A percentile compares a stretch with the other conserved stretches of the same genome.
Conservation (phyloP, 2,113 vertebrate species). For the Henicopernis longicauda region DNA sequence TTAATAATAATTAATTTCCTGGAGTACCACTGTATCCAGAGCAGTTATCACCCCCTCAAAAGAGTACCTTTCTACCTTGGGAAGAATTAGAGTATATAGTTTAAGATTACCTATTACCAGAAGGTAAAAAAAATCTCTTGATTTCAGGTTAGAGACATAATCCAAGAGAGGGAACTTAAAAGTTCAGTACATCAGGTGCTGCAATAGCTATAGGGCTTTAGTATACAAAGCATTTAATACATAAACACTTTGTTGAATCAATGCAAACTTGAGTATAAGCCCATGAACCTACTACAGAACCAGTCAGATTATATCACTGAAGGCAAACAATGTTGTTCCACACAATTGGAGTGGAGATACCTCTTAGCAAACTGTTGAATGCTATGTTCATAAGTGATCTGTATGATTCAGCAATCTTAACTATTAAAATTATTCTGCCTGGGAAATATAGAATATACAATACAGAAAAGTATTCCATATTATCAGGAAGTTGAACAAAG, state of each 20-base stretch:
- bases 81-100: neutral
- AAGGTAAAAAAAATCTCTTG: accelerated
- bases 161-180: neutral
- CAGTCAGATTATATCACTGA: neutral
- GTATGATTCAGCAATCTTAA: neutral
- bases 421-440: neutral
- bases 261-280: neutral
- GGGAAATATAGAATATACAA: neutral
- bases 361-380: neutral
- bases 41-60: neutral
- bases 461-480: neutral
- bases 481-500: neutral
- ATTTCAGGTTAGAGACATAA: neutral
- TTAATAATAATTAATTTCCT: too few species aligned
- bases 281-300: neutral
- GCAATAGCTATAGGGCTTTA: neutral
- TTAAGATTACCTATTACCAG: neutral
- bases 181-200: neutral
- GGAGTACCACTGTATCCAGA: neutral
- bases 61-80: neutral
- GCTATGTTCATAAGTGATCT: neutral
- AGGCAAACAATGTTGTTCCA: neutral
- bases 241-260: neutral
- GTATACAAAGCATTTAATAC: neutral
- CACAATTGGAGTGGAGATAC: neutral